Evolutionary conservation across 2,888 invertebrate genomes (phyloP), one percentile per base, ranked within the genome.

Genomic region (Hypselothyrea guttata): DNA sequence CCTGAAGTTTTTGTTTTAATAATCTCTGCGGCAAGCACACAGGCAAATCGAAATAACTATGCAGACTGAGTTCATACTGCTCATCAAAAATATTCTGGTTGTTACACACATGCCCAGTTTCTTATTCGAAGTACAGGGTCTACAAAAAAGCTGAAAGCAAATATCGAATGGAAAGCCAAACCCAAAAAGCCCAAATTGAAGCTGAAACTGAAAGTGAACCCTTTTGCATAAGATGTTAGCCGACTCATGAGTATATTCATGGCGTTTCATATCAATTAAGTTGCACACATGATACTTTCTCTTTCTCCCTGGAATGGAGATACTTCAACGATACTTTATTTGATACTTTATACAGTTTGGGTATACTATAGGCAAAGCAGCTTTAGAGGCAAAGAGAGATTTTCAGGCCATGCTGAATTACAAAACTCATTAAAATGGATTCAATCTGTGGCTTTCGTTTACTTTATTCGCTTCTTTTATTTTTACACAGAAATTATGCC

Each of bases 191-290:
- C 37, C 16, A 60, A 51, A 9, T 13, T 31, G 13, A 42, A 46
- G 42, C 16, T 16, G 16, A 45, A 40, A 37, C 18, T 15, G 22
- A 22, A 18, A 18, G 22, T 40, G 18, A 68, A 56, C 61, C 69
- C 48, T 69, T 54, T 69, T 72, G 56, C 72, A 61, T 72, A 72
- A 72, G 49, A 55, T 28, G 16, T 31, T 35, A 49, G 49, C 38
- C 46, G n/a, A 49, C 51, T 65, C 58, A 40, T 42, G 30, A 16
- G 46, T 35, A 22, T 46, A 56, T 54, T 40, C 46, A 48, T 27
- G 33, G 31, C n/a, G 11, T 42, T 51, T 52, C 34, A 46, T 68
- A 67, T 61, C 55, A 67, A 67, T 69, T 72, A 48, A 15, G 13
- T 12, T 41, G 34, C 60, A 52, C 31, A 38, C 7, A 48, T 4